Evolutionary conservation across 1,140 invertebrate species (phyloP).

Genomic region (Pseudoatta argentina): DNA sequence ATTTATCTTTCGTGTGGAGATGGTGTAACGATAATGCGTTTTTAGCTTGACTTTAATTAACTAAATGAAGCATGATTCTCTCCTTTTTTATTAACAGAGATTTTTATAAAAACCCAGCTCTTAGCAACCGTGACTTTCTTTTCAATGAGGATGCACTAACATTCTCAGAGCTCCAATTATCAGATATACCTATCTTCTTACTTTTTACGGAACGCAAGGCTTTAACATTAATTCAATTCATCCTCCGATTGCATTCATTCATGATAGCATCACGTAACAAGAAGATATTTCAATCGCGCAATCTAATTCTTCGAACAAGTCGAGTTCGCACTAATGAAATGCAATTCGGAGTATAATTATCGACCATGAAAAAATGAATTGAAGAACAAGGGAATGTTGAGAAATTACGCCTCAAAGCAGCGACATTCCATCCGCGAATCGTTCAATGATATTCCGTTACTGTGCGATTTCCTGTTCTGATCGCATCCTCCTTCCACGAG

Average conservation of each 20-base stretch:
- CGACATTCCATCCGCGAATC: constrained; percentile 19
- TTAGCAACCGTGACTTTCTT: background rate
- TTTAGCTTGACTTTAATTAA: background rate
- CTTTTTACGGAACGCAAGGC: constrained; percentile 16
- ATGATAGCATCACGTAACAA: background rate
- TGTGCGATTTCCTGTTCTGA: constrained; percentile 52
- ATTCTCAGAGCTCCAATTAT: constrained; percentile 26
- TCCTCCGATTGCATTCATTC: constrained; percentile 11
- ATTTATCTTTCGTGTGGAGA: background rate
- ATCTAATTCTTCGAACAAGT: background rate
- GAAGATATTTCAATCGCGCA: background rate
- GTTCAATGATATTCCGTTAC: constrained; percentile 59
- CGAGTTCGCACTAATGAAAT: background rate
- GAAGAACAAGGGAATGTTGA: background rate
- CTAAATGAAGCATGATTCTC: background rate
- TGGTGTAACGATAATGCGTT: background rate
- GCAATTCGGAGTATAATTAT: constrained; percentile 9
- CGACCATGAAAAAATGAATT: constrained; percentile 10
- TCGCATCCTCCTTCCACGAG: constrained; percentile 30
- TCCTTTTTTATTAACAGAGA: background rate
- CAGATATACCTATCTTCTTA: constrained; percentile 21
- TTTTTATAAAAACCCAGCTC: background rate
- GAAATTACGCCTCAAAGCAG: constrained; percentile 6
- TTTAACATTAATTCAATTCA: constrained; percentile 43
- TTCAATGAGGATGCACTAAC: background rate